Percentiles rank a stretch among this genome's conserved stretches.
Conservation (phyloP, 1,140 invertebrate genomes). For the Diachasma alloeum region DNA sequence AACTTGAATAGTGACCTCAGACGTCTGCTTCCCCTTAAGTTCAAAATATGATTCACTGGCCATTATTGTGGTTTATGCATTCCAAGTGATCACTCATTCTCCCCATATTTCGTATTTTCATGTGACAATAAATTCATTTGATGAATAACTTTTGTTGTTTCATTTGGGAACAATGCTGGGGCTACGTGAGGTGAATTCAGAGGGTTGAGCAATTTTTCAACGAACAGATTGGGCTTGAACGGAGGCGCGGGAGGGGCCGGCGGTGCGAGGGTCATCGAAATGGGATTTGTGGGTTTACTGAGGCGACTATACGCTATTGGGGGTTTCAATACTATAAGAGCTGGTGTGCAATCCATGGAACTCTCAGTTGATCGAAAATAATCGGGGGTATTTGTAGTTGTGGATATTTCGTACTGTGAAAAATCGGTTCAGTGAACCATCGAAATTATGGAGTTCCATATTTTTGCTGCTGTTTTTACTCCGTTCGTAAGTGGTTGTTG, state of each 20-base stretch:
- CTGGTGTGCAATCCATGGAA: slow-evolving; percentile 41
- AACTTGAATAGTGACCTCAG: slow-evolving; percentile 50
- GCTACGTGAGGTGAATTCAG: not conserved
- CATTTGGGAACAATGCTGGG: not conserved
- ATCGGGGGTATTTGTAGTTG: not conserved
- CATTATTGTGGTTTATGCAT: not conserved
- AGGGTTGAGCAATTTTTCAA: slow-evolving; percentile 44
- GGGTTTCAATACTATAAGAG: slow-evolving; percentile 44
- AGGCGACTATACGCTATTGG: slow-evolving; percentile 33
- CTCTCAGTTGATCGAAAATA: not conserved
- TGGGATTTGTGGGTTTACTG: slow-evolving; percentile 25
- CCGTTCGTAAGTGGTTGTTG: slow-evolving; percentile 41
- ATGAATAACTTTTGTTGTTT: not conserved
- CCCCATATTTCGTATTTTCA: not conserved
- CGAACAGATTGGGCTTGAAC: slow-evolving; percentile 37
- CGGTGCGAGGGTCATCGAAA: not conserved
- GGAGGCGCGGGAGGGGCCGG: slow-evolving; percentile 37
- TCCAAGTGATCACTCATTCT: not conserved
- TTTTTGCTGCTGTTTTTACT: slow-evolving; percentile 24
- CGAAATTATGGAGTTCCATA: not conserved
- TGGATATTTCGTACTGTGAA: not conserved
- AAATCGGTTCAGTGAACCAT: no score
- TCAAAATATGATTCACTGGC: slow-evolving; percentile 31
- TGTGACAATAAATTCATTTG: not conserved
- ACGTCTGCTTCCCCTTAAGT: slow-evolving; percentile 49